phyloP scores from a whole-genome alignment of 1,140 invertebrate genomes.

The Chionoecetes opilio region DNA sequence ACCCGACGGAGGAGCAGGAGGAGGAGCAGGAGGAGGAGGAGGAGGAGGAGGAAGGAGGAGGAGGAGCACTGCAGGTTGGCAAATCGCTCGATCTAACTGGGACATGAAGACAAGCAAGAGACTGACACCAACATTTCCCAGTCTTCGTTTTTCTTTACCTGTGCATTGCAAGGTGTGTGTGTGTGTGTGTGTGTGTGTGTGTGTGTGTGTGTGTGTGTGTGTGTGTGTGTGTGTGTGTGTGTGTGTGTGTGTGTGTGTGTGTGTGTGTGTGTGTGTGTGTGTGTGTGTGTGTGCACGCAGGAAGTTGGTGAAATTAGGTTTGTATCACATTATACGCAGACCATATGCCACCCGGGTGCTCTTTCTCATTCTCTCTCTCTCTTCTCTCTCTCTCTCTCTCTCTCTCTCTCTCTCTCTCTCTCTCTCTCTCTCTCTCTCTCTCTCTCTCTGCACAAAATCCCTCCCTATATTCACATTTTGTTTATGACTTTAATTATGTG shows the following conservation, averaged over 20 bases:
- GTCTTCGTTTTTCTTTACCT: neutral
- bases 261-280: constrained; percentile 7
- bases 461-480: constrained; percentile 10
- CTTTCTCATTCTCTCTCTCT: no score
- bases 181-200: neutral
- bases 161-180: neutral
- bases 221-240: constrained; percentile 27
- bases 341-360: neutral
- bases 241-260: constrained; percentile 27
- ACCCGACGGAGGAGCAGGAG: no score
- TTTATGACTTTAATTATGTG: constrained; percentile 31
- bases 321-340: constrained; percentile 20
- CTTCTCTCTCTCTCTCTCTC: no score
- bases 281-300: neutral
- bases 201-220: constrained; percentile 27
- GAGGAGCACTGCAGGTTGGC: constrained; percentile 2
- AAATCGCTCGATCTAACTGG: constrained; percentile 19
- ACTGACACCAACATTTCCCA: neutral
- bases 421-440: constrained; percentile 27
- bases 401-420: neutral
- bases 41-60: constrained; percentile 38
- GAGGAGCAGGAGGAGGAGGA: neutral
- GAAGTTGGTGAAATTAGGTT: constrained; percentile 19
- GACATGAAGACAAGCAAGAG: constrained; percentile 8
- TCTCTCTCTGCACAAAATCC: neutral